Conservation (phyloP, 2,113 vertebrate genomes). For the Erythrolamprus reginae region DNA sequence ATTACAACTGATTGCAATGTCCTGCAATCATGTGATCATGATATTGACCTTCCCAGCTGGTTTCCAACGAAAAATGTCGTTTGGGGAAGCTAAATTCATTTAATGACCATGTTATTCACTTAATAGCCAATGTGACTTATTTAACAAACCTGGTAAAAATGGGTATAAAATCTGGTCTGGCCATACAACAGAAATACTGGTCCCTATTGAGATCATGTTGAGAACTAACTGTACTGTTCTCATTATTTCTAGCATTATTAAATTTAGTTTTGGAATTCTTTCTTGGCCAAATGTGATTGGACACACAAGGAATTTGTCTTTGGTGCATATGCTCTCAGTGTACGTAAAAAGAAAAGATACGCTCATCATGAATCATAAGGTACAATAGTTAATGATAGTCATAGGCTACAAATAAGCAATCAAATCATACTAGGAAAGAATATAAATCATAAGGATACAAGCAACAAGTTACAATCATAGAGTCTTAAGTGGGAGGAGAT, state of each 20-base stretch:
- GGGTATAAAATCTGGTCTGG: neutral
- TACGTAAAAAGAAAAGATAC: too few relatives aligned
- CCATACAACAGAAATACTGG: neutral
- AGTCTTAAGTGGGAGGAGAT: too few relatives aligned
- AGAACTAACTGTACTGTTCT: neutral
- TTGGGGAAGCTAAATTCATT: neutral
- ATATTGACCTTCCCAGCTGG: neutral
- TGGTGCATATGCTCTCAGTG: too few relatives aligned
- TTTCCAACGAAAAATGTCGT: neutral
- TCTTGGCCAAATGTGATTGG: too few relatives aligned
- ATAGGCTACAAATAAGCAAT: too few relatives aligned
- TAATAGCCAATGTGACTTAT: neutral
- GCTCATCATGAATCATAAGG: too few relatives aligned
- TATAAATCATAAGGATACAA: too few relatives aligned
- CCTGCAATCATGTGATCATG: neutral
- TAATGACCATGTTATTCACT: neutral
- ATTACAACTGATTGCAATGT: neutral
- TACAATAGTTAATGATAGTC: too few relatives aligned
- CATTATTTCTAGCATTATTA: neutral
- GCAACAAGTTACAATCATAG: too few relatives aligned
- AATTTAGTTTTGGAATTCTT: neutral
- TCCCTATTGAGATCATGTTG: neutral
- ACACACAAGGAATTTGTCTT: too few relatives aligned
- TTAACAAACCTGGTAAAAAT: neutral
- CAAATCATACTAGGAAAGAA: too few relatives aligned